Conservation (phyloP, 2,888 invertebrate species). For the Hipparchia sbordonii region DNA sequence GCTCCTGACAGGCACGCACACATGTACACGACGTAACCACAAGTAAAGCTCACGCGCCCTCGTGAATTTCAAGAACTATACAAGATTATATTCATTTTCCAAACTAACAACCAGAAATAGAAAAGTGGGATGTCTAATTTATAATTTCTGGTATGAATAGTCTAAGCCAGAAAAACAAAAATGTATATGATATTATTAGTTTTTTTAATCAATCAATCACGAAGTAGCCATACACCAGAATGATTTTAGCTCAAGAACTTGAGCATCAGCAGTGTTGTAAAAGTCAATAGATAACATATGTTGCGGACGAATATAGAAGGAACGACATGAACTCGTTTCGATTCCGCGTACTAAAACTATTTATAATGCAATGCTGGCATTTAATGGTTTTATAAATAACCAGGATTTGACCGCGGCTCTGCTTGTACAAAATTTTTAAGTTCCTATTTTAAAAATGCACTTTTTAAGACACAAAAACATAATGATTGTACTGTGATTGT, state of each 20-base stretch:
- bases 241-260: background rate
- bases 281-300: constrained; percentile 19
- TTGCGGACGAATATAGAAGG: constrained; percentile 28
- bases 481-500: too few relatives aligned
- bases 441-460: background rate
- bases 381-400: constrained; percentile 26
- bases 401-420: background rate
- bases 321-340: constrained; percentile 26
- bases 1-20: too few relatives aligned
- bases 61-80: too few relatives aligned
- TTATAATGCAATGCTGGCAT: constrained; percentile 24
- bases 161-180: too few relatives aligned
- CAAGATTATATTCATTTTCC: too few relatives aligned
- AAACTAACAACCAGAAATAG: too few relatives aligned
- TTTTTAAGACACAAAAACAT: too few relatives aligned
- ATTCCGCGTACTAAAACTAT: constrained; percentile 32
- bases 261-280: constrained; percentile 10
- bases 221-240: background rate
- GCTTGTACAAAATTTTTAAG: background rate
- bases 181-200: too few relatives aligned
- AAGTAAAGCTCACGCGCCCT: too few relatives aligned
- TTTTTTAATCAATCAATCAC: background rate
- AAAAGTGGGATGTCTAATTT: too few relatives aligned
- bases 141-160: too few relatives aligned
- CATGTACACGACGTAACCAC: too few relatives aligned